Evolutionary conservation across 2,797 vertebrate species (phyloP).

Genomic region (Tenualosa thibaudeaui): DNA sequence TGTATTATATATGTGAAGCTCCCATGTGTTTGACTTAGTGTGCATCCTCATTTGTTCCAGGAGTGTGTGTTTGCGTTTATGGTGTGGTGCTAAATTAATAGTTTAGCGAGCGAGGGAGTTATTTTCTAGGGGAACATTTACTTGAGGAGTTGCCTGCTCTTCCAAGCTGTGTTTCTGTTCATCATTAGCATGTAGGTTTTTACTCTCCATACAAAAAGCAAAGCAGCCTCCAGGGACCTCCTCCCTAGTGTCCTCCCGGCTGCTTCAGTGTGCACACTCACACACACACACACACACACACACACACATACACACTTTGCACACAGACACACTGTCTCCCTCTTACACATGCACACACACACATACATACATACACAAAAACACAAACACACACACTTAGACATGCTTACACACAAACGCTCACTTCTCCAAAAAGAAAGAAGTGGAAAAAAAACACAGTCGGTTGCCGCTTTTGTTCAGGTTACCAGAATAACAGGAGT

Average conservation of each 20-base stretch:
- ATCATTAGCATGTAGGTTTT: slow-evolving; percentile 78
- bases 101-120: slow-evolving; percentile 4
- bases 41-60: slow-evolving; percentile 37
- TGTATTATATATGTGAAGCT: not conserved
- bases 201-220: slow-evolving; percentile 62
- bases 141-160: slow-evolving; percentile 29
- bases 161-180: slow-evolving; percentile 43
- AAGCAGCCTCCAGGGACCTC: slow-evolving; percentile 65
- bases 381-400: not conserved
- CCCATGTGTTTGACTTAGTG: slow-evolving; percentile 39
- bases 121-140: slow-evolving; percentile 24
- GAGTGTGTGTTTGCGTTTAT: slow-evolving; percentile 38
- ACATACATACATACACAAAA: slow-evolving; percentile 21
- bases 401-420: slow-evolving; percentile 20
- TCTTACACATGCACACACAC: not conserved
- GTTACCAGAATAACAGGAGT: slow-evolving; percentile 67
- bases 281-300: slow-evolving; percentile 13
- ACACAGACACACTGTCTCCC: slow-evolving; percentile 24
- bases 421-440: slow-evolving; percentile 33
- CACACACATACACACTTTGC: slow-evolving; percentile 40
- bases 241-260: slow-evolving; percentile 29
- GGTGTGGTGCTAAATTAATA: slow-evolving; percentile 32
- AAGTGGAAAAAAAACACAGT: slow-evolving; percentile 40
- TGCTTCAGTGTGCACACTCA: slow-evolving; percentile 40
- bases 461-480: slow-evolving; percentile 66